Conservation (phyloP, 1,140 invertebrate genomes). For the Arctopsyche grandis region DNA sequence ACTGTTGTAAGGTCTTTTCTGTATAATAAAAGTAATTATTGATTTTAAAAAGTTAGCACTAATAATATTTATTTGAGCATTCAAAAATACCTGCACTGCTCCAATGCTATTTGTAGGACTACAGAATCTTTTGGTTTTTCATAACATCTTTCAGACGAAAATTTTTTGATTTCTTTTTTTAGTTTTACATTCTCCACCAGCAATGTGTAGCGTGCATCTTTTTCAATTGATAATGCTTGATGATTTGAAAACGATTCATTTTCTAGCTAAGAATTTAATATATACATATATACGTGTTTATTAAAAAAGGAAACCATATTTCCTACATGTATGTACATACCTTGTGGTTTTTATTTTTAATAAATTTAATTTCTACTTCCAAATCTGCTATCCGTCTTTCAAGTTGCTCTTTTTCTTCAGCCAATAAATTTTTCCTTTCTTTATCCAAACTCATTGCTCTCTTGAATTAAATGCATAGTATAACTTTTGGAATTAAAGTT, state of each 20-base stretch:
- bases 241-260: constrained; percentile 60
- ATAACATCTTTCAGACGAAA: not conserved
- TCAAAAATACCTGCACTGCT: constrained; percentile 58
- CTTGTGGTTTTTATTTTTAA: constrained; percentile 60
- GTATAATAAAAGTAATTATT: constrained; percentile 10
- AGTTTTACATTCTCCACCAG: constrained; percentile 62
- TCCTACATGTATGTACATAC: constrained; percentile 52
- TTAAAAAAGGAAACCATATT: not conserved
- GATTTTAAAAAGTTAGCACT: not conserved
- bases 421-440: constrained; percentile 57
- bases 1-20: constrained; percentile 48
- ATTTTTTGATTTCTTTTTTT: constrained; percentile 59
- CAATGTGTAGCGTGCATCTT: constrained; percentile 61
- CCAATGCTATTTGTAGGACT: constrained; percentile 60
- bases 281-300: not conserved
- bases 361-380: constrained; percentile 56
- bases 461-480: constrained; percentile 55
- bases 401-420: constrained; percentile 58
- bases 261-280: constrained; percentile 41
- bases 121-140: constrained; percentile 59
- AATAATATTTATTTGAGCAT: not conserved
- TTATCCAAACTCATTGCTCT: constrained; percentile 60
- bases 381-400: constrained; percentile 57
- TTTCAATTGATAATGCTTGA: constrained; percentile 59
- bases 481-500: not conserved